phyloP scores from a whole-genome alignment of 2,113 vertebrate species.

The Coregonus clupeaformis region DNA sequence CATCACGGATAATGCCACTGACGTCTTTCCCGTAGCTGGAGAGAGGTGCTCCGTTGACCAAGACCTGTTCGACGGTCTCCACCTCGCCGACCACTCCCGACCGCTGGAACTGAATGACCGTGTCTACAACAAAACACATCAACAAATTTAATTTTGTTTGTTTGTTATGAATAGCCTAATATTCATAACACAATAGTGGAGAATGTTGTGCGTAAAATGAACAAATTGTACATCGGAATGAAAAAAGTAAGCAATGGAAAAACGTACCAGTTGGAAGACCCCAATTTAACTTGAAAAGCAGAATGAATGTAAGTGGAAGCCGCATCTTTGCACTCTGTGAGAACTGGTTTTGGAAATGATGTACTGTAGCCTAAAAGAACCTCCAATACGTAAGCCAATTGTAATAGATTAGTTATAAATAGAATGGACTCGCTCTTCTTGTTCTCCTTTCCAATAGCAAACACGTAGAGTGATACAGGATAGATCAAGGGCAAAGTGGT shows the following conservation, averaged over 20 bases:
- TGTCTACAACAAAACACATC: constrained; percentile 34
- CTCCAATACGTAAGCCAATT: background rate
- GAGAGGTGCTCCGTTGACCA: constrained; percentile 48
- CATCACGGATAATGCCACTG: constrained; percentile 20
- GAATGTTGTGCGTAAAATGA: background rate
- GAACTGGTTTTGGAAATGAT: background rate
- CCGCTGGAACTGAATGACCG: constrained; percentile 50
- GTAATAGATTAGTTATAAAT: background rate
- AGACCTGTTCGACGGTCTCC: constrained; percentile 32
- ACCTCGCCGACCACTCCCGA: constrained; percentile 40
- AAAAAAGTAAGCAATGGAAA: background rate
- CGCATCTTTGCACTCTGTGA: constrained; percentile 28
- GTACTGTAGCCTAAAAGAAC: background rate
- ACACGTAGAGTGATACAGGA: background rate
- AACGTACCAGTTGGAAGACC: constrained; percentile 41
- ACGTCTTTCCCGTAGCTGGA: constrained; percentile 21
- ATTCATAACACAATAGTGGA: background rate
- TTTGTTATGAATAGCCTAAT: background rate
- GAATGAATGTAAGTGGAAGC: constrained; percentile 8
- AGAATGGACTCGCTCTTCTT: background rate
- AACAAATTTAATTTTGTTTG: background rate
- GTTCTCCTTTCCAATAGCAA: background rate
- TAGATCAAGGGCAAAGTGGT: no score
- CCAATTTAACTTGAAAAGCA: background rate
- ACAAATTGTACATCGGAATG: background rate